Percentiles rank a stretch among this genome's conserved stretches.
These are phyloP conservation scores for Coptodon bakossiorum DNA, from an alignment of 2,113 vertebrate species.

Conservation along the genomic window DNA sequence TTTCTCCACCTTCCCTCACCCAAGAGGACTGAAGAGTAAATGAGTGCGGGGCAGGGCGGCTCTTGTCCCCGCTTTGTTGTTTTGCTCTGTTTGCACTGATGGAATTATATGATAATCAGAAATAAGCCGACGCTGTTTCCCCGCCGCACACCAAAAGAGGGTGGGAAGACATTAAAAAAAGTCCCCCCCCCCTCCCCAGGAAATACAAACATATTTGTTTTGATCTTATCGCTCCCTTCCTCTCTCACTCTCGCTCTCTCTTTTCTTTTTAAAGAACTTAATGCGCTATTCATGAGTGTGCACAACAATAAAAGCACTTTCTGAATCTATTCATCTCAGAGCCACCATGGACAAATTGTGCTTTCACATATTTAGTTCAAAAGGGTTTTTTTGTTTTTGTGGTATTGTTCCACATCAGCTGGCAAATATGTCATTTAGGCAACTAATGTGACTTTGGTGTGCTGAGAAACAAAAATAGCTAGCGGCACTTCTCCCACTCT, in stretches of 20 bases:
- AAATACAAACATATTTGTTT: conserved; percentile 54
- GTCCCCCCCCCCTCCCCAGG: not conserved
- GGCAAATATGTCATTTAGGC: conserved; percentile 45
- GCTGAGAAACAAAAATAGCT: conserved; percentile 25
- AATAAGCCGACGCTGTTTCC: conserved; percentile 30
- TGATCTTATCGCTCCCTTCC: conserved; percentile 27
- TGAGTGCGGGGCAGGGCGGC: not conserved
- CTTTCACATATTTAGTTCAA: conserved; percentile 42
- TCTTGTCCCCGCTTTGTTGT: conserved; percentile 16
- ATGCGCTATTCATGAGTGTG: conserved; percentile 38
- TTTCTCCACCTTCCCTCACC: not conserved
- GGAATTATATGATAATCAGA: conserved; percentile 45
- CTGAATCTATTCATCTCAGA: conserved; percentile 28
- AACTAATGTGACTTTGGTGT: conserved; percentile 9
- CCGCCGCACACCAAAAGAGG: conserved; percentile 10
- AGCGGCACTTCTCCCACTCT: conserved; percentile 2
- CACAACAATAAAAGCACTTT: not conserved
- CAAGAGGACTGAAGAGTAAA: conserved; percentile 1
- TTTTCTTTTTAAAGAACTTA: not conserved
- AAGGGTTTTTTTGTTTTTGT: conserved; percentile 9
- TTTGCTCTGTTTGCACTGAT: conserved; percentile 19
- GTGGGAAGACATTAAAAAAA: conserved; percentile 35
- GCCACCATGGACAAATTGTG: conserved; percentile 44
- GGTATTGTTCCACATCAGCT: conserved; percentile 20
- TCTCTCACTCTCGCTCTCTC: not conserved